Evolutionary conservation across 2,797 vertebrate species (phyloP).

Genomic region (Erpetoichthys calabaricus): DNA sequence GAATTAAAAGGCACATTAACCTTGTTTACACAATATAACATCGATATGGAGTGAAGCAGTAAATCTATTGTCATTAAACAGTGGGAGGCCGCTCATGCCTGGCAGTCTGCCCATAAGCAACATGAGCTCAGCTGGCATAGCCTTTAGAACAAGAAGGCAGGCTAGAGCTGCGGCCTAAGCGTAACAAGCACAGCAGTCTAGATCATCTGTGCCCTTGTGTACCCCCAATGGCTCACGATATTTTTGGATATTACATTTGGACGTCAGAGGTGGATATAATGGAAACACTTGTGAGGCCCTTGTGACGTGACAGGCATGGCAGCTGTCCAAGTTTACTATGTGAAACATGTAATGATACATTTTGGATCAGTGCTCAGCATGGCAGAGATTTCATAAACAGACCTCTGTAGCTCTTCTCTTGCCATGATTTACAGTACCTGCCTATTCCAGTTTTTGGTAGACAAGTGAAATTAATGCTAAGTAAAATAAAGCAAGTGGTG

Average conservation of each 20-base stretch:
- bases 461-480: too few species aligned
- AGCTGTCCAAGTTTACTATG: conserved; percentile 60
- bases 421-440: too few species aligned
- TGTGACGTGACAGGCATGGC: conserved; percentile 65
- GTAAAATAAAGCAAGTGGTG: too few species aligned
- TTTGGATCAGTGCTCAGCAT: conserved; percentile 42
- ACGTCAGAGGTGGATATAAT: conserved; percentile 65
- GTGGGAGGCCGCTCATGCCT: conserved; percentile 64
- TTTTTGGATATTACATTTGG: conserved; percentile 76
- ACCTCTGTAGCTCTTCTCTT: conserved; percentile 19
- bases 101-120: conserved; percentile 62
- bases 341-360: conserved; percentile 44
- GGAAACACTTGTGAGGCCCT: conserved; percentile 75
- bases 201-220: conserved; percentile 26
- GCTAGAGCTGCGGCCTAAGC: conserved; percentile 35
- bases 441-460: too few species aligned
- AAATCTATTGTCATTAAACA: conserved; percentile 92
- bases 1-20: conserved; percentile 85
- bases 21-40: conserved; percentile 93
- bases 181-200: background rate
- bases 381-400: conserved; percentile 31
- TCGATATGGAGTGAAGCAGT: conserved; percentile 73
- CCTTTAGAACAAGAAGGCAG: conserved; percentile 22
- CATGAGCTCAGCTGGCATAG: conserved; percentile 47
- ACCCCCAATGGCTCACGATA: conserved; percentile 46